These are phyloP conservation scores for Synaphobranchus kaupii DNA, from an alignment of 2,797 vertebrate species.

Conservation along the genomic window DNA sequence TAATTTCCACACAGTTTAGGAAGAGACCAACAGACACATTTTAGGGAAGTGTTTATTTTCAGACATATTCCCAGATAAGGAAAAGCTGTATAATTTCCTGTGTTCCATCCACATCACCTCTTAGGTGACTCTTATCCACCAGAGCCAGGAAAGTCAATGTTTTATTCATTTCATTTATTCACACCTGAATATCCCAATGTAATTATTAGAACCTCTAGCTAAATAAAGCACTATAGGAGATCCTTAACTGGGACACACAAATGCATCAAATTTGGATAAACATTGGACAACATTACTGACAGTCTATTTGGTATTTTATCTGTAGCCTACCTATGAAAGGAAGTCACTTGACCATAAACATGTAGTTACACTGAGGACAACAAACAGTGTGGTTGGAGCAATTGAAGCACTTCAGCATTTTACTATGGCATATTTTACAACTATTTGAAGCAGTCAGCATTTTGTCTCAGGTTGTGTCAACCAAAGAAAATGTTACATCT, in stretches of 20 bases:
- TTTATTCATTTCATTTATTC: background rate
- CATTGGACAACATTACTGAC: background rate
- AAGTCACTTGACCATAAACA: conserved; percentile 5
- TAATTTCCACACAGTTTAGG: conserved; percentile 18
- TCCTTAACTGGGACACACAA: background rate
- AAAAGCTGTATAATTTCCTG: background rate
- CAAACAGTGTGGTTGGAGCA: background rate
- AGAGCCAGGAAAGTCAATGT: background rate
- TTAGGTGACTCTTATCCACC: background rate
- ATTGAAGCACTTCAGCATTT: background rate
- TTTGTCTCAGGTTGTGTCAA: background rate
- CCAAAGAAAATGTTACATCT: conserved; percentile 11
- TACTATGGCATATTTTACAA: background rate
- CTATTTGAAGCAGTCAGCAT: background rate
- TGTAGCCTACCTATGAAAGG: conserved; percentile 2
- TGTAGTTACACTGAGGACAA: background rate
- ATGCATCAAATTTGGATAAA: background rate
- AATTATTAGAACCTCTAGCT: background rate
- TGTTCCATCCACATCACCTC: background rate
- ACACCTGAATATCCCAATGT: background rate
- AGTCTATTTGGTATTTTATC: conserved; percentile 14
- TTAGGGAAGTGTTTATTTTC: conserved; percentile 25
- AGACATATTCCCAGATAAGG: conserved; percentile 13
- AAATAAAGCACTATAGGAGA: background rate
- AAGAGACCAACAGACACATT: conserved; percentile 14